A percentile compares a stretch with the other conserved stretches of the same genome.
Evolutionary conservation across 2,113 vertebrate species (phyloP).

Genomic region (Austrofundulus limnaeus): DNA sequence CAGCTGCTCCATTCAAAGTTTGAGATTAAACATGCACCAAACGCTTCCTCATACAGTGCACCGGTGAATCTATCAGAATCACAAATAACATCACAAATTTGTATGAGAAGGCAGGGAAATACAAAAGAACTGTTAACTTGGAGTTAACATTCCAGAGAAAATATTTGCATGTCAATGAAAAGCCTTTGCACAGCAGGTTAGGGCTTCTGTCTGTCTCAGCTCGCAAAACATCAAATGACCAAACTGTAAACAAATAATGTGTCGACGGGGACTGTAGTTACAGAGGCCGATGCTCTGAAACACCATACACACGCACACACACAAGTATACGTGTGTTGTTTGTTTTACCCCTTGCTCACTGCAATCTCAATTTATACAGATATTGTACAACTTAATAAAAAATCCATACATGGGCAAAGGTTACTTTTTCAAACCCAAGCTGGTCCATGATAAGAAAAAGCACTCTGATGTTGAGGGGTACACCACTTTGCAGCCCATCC

Average conservation of each 20-base stretch:
- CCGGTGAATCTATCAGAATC: conserved; percentile 55
- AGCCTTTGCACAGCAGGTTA: conserved; percentile 49
- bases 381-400: too few species aligned
- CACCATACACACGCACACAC: conserved; percentile 4
- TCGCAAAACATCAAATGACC: conserved; percentile 44
- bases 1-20: conserved; percentile 26
- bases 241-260: conserved; percentile 41
- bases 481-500: too few species aligned
- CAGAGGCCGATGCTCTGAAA: conserved; percentile 22
- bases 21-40: conserved; percentile 33
- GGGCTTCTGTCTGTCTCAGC: conserved; percentile 36
- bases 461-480: too few species aligned
- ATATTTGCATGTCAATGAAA: conserved; percentile 72
- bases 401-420: too few species aligned
- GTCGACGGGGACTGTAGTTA: conserved; percentile 40
- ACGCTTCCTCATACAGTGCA: conserved; percentile 23
- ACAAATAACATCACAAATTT: conserved; percentile 65
- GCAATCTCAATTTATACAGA: background rate
- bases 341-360: conserved; percentile 3
- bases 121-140: conserved; percentile 58
- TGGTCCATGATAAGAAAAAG: too few species aligned
- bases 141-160: conserved; percentile 48
- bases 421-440: too few species aligned
- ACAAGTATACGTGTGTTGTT: background rate
- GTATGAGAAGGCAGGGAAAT: conserved; percentile 40